Base-by-base conservation (phyloP, 2,888 invertebrate genomes). In the Cryptus armator region DNA sequence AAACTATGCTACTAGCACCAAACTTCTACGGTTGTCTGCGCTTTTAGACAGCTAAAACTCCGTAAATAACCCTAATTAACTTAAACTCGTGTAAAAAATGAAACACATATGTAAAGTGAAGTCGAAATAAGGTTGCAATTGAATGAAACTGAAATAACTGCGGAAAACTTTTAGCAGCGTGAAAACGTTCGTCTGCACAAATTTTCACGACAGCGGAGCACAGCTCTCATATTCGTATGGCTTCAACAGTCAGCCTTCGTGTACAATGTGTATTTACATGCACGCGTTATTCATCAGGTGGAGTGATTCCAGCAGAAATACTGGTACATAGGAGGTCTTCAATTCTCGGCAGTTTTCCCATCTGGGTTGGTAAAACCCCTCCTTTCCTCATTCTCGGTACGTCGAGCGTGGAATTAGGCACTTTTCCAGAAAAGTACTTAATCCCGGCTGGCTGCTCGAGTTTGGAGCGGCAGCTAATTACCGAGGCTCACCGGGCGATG, bases 401-500 rank as follows among this genome's bases (percentile, higher is more conserved):
- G 83, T 86, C 83, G 78, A 87, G 85, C 85, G 86, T 88, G 83
- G 87, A 88, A 88, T 89, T 90, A 89, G 89, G 84, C 89, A 88
- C 85, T 87, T 88, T 87, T 87, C 84, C 87, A 81, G 86, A 81
- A 87, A 86, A 89, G 86, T 86, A 87, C 89, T 88, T 84, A 87
- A 89, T 89, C 86, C 59, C 86, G 51, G 64, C 83, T 53, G 86
- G 71, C 71, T 81, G 84, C 68, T 75, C 81, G 76, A 83, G 86
- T 88, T 88, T 85, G 86, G 81, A 82, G 77, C 59, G 76, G 24
- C 72, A 84, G 85, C 86, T 89, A 89, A 89, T 90, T 89, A 89
- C 85, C 79, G 16, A 79, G 56, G 71, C 75, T 59, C 66, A 10
- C 29, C 77, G 56, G 64, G 44, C 76, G 51, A 68, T 74, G 51